Evolutionary conservation across 2,888 invertebrate genomes (phyloP), one percentile per base, ranked within the genome.

Genomic region (Keiferia lycopersicella): DNA sequence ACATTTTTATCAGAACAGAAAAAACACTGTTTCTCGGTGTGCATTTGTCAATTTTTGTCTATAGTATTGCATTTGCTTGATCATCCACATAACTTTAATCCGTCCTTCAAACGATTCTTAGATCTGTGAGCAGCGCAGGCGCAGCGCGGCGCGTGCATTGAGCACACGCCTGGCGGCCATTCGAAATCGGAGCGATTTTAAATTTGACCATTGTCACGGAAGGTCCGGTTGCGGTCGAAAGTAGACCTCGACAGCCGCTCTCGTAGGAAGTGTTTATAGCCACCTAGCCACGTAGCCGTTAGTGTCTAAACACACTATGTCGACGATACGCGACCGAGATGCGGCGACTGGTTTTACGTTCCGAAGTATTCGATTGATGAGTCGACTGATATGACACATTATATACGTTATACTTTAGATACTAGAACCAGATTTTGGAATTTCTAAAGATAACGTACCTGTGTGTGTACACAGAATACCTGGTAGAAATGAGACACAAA

Each of bases 171-270:
- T 68, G 67, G 34, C 68, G 71, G 72, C 69, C 66, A 63, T 75
- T 77, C 69, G 74, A 82, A 85, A 83, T 81, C 81, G 77, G 85
- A 83, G 76, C 83, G 76, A 75, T 73, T 82, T 81, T 77, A 79
- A 83, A 82, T 84, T 82, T 77, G 79, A 83, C 79, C 77, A 78
- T 80, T 83, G 84, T 84, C 86, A 81, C 82, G 84, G 79, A 82
- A 79, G 67, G 67, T 62, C 79, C 74, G 69, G 71, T 38, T 61
- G 60, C 45, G 26, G 60, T 50, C 22, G 59, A 59, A 59, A 59
- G 59, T 59, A 20, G 59, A 41, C 12, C 59, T 41, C 30, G 20
- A 59, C 58, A 14, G 26, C 51, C 51, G 51, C 51, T 20, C 51
- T 53, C 22, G 59, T 41, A 39, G 59, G 59, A 59, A 59, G 41